Evolutionary conservation across 2,797 vertebrate genomes (phyloP).

Genomic region (Vireo griseus): DNA sequence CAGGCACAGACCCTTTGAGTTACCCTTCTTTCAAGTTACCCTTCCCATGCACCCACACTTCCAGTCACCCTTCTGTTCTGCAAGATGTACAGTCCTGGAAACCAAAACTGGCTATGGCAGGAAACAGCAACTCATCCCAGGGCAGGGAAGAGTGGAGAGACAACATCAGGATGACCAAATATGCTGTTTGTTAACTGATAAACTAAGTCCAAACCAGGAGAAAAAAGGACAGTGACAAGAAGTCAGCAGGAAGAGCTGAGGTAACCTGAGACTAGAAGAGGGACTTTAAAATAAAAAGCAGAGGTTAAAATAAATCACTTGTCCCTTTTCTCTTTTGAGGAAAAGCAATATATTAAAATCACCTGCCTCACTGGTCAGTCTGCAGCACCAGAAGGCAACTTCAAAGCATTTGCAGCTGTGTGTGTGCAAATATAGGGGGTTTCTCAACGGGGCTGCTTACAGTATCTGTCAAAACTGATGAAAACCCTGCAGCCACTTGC

Average conservation of each 20-base stretch:
- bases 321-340: neutral
- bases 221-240: neutral
- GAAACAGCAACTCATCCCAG: neutral
- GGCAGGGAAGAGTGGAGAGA: neutral
- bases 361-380: neutral
- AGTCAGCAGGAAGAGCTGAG: neutral
- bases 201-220: neutral
- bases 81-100: neutral
- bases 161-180: neutral
- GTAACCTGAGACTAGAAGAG: neutral
- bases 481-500: neutral
- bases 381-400: neutral
- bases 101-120: neutral
- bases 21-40: neutral
- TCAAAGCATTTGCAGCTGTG: neutral
- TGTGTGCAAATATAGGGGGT: neutral
- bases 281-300: neutral
- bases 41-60: neutral
- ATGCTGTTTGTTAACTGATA: neutral
- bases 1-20: neutral
- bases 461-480: neutral
- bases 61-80: neutral
- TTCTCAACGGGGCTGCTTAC: neutral
- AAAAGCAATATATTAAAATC: neutral
- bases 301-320: neutral